Evolutionary conservation across 2,113 vertebrate genomes (phyloP).

Genomic region (Budorcas taxicolor): DNA sequence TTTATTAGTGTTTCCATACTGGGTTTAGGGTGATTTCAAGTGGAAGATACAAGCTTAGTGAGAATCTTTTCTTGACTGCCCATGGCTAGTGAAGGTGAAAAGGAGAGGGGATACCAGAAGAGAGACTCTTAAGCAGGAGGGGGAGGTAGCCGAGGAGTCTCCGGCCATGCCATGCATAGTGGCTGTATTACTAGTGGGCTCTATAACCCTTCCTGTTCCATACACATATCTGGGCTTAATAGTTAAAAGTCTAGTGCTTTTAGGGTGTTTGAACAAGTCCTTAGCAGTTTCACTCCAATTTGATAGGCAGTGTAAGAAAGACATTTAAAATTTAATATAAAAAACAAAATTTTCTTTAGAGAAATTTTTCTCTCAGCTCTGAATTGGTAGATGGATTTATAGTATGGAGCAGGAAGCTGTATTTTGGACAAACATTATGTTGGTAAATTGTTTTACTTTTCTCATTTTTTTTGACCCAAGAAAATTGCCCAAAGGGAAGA

Average conservation of each 20-base stretch:
- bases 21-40: slow-evolving; percentile 61
- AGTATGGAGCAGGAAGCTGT: slow-evolving; percentile 7
- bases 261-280: background rate
- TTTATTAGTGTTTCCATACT: slow-evolving; percentile 76
- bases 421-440: slow-evolving; percentile 23
- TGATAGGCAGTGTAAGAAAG: background rate
- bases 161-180: background rate
- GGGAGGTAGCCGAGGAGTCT: background rate
- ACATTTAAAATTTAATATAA: background rate
- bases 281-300: background rate
- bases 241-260: slow-evolving; percentile 21
- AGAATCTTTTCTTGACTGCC: slow-evolving; percentile 33
- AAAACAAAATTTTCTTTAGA: background rate
- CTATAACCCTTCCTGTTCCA: background rate
- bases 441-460: slow-evolving; percentile 36
- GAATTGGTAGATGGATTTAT: background rate
- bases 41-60: slow-evolving; percentile 40
- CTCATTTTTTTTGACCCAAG: slow-evolving; percentile 33
- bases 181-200: background rate
- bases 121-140: background rate
- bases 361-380: background rate
- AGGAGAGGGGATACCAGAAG: background rate
- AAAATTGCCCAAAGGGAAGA: slow-evolving; percentile 53
- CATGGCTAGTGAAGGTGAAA: background rate
- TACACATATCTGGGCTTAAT: background rate